phyloP scores from a whole-genome alignment of 2,888 invertebrate genomes.

The Amblyteles armatorius region DNA sequence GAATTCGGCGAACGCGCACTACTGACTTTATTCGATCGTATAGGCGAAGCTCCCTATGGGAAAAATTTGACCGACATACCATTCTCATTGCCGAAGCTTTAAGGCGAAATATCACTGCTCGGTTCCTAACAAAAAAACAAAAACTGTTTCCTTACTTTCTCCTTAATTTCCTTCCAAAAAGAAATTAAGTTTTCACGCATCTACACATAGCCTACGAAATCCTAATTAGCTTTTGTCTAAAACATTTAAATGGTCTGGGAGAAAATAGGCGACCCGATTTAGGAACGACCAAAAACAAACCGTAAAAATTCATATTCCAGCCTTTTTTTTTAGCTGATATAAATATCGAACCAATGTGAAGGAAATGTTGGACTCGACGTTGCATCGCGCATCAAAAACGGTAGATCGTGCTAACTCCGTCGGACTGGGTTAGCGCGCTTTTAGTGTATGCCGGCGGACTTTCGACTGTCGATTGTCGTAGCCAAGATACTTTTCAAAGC shows the following conservation, averaged over 20 bases:
- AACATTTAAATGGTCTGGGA: no score
- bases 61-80: background rate
- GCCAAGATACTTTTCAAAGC: constrained; percentile 28
- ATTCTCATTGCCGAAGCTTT: background rate
- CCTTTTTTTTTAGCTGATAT: background rate
- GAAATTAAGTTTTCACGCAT: no score
- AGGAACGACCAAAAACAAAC: background rate
- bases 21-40: background rate
- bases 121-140: no score
- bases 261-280: no score
- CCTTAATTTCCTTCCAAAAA: no score
- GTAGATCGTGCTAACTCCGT: constrained; percentile 41
- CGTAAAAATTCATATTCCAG: background rate
- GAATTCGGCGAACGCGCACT: no score
- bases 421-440: constrained; percentile 62
- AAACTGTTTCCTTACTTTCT: no score
- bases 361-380: constrained; percentile 58
- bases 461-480: background rate
- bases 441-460: constrained; percentile 18
- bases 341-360: constrained; percentile 18
- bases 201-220: no score
- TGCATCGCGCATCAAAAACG: constrained; percentile 11
- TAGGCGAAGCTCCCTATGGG: background rate
- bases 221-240: no score
- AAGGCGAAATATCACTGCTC: no score